phyloP scores from a whole-genome alignment of 2,888 invertebrate genomes.

The Scaptomyza tumidula region DNA sequence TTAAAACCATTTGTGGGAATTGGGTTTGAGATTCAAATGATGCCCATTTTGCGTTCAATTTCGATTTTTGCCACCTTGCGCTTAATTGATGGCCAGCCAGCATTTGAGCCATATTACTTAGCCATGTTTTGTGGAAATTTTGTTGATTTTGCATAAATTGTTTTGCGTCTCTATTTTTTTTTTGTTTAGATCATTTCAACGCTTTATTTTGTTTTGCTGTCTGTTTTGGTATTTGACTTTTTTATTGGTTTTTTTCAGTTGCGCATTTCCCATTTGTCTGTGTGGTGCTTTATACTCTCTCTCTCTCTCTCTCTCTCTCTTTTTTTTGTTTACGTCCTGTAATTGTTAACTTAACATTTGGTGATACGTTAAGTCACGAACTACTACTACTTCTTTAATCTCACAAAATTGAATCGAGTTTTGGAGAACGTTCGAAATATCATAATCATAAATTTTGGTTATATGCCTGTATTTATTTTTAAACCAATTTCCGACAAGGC shows the following conservation, averaged over 20 bases:
- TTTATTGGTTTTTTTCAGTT: slow-evolving; percentile 74
- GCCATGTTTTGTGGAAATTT: slow-evolving; percentile 39
- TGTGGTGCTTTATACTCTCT: slow-evolving; percentile 23
- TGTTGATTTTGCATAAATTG: slow-evolving; percentile 68
- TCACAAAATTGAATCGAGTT: slow-evolving; percentile 42
- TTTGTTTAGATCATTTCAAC: slow-evolving; percentile 53
- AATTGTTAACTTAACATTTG: slow-evolving; percentile 61
- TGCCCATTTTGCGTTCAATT: slow-evolving; percentile 50
- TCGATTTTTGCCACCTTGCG: slow-evolving; percentile 58
- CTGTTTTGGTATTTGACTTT: slow-evolving; percentile 60
- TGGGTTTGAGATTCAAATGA: slow-evolving; percentile 33
- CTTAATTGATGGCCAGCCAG: slow-evolving; percentile 46
- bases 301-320: not conserved
- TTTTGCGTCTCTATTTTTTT: slow-evolving; percentile 2
- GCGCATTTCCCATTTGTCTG: slow-evolving; percentile 72
- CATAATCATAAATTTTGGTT: slow-evolving; percentile 67
- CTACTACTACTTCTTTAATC: slow-evolving; percentile 41
- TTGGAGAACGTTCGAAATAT: slow-evolving; percentile 42
- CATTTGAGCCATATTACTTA: slow-evolving; percentile 37
- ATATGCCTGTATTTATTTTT: slow-evolving; percentile 71
- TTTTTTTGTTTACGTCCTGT: slow-evolving; percentile 43
- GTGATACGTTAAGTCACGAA: slow-evolving; percentile 34
- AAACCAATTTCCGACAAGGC: slow-evolving; percentile 65
- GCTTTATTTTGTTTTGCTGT: slow-evolving; percentile 43
- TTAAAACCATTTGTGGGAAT: slow-evolving; percentile 35